These are phyloP conservation scores for Pammene aurita DNA, from an alignment of 2,888 invertebrate genomes.

Conservation along the genomic window DNA sequence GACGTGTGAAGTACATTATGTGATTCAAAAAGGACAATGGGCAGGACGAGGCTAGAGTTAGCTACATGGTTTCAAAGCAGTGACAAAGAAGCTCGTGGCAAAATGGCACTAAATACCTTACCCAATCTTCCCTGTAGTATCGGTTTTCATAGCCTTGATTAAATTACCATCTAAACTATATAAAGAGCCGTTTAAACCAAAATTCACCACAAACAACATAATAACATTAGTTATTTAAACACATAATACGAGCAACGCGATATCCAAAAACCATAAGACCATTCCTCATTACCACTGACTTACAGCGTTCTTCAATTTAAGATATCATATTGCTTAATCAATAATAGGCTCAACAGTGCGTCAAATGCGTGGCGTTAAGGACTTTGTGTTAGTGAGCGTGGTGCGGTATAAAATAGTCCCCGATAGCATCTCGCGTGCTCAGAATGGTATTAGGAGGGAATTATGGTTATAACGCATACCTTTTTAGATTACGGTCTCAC, in stretches of 20 bases:
- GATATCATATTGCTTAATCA: background rate
- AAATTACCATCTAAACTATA: slow-evolving; percentile 13
- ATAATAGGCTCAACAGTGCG: background rate
- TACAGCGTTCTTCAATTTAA: background rate
- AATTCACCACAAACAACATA: slow-evolving; percentile 27
- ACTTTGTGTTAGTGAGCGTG: background rate
- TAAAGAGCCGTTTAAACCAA: slow-evolving; percentile 8
- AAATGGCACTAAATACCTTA: too few species aligned
- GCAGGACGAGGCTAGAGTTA: too few species aligned
- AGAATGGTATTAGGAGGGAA: slow-evolving; percentile 27
- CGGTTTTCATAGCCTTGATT: slow-evolving; percentile 10
- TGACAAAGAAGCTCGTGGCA: too few species aligned
- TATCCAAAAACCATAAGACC: slow-evolving; percentile 2
- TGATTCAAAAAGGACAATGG: too few species aligned
- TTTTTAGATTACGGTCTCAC: slow-evolving; percentile 24
- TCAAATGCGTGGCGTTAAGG: too few species aligned
- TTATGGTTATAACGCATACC: slow-evolving; percentile 28
- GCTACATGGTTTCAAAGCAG: too few species aligned
- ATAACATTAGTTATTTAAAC: slow-evolving; percentile 18
- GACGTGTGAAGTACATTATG: too few species aligned
- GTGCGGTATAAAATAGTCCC: slow-evolving; percentile 4
- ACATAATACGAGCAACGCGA: background rate
- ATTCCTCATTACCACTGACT: slow-evolving; percentile 5
- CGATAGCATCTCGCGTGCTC: slow-evolving; percentile 35
- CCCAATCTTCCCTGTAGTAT: too few species aligned